phyloP scores from a whole-genome alignment of 1,140 invertebrate genomes.

The Tigriopus japonicus region DNA sequence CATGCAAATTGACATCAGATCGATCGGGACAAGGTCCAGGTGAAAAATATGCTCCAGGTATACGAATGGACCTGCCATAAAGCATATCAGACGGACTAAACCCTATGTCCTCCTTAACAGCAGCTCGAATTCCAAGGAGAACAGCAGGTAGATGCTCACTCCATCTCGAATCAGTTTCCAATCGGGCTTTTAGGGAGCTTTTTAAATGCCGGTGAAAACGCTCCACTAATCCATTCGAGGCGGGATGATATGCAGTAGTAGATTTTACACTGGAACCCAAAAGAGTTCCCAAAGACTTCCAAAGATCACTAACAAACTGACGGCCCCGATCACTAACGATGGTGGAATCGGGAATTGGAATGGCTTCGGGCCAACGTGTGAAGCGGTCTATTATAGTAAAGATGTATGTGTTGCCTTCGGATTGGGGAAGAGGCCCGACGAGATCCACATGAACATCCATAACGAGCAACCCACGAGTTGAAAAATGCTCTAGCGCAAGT shows the following conservation, averaged over 20 bases:
- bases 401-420: conserved; percentile 22
- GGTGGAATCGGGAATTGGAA: conserved; percentile 23
- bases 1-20: no score
- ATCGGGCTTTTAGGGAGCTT: conserved; percentile 1
- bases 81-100: no score
- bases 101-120: no score
- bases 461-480: no score
- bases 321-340: conserved; percentile 23
- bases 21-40: no score
- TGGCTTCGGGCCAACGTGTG: conserved; percentile 27
- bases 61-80: no score
- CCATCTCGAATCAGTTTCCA: no score
- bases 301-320: conserved; percentile 23
- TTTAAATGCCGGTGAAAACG: conserved; percentile 15
- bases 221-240: conserved; percentile 17
- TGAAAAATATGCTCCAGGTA: no score
- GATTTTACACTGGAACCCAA: conserved; percentile 9
- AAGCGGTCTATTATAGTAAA: conserved; percentile 29
- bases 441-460: conserved; percentile 30
- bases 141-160: no score
- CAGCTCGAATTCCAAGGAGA: no score
- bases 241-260: conserved; percentile 9
- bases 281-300: conserved; percentile 11
- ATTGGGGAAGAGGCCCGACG: conserved; percentile 26
- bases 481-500: no score